A percentile compares a stretch with the other conserved stretches of the same genome.
phyloP scores from a whole-genome alignment of 2,888 invertebrate species.

The Napeogenes inachia region DNA sequence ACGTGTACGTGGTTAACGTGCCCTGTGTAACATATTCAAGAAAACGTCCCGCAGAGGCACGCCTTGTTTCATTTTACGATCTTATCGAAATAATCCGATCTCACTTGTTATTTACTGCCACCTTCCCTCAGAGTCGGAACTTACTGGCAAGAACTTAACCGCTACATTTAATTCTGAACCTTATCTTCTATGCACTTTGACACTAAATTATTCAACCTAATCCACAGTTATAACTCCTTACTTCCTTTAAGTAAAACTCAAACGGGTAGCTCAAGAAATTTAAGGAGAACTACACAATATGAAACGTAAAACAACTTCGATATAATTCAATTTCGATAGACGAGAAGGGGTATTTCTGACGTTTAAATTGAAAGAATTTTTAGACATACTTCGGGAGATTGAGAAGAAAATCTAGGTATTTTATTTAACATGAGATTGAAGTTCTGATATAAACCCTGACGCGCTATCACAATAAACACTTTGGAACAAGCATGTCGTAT shows the following conservation, averaged over 20 bases:
- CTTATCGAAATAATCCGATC: slow-evolving; percentile 78
- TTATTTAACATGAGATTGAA: slow-evolving; percentile 68
- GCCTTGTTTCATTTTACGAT: slow-evolving; percentile 77
- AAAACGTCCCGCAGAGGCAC: slow-evolving; percentile 64
- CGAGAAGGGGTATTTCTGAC: slow-evolving; percentile 41
- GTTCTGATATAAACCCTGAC: slow-evolving; percentile 56
- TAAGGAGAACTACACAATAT: slow-evolving; percentile 42
- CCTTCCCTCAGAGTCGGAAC: slow-evolving; percentile 59
- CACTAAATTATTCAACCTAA: slow-evolving; percentile 49
- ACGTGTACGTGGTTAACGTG: slow-evolving; percentile 26
- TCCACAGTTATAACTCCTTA: slow-evolving; percentile 46
- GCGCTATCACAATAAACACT: slow-evolving; percentile 67
- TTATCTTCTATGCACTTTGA: slow-evolving; percentile 47
- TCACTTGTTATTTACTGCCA: slow-evolving; percentile 73
- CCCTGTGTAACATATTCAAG: slow-evolving; percentile 32
- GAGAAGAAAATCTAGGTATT: slow-evolving; percentile 72
- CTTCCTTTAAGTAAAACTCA: slow-evolving; percentile 43
- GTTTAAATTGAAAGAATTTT: slow-evolving; percentile 37
- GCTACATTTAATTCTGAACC: slow-evolving; percentile 53
- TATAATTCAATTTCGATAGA: slow-evolving; percentile 54
- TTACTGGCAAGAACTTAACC: slow-evolving; percentile 38
- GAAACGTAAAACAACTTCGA: slow-evolving; percentile 43
- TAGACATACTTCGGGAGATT: slow-evolving; percentile 58
- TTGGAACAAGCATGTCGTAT: slow-evolving; percentile 53
- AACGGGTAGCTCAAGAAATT: slow-evolving; percentile 44